Evolutionary conservation across 2,113 vertebrate genomes (phyloP), one percentile per base, ranked within the genome.

Genomic region (Myrmecobius fasciatus): DNA sequence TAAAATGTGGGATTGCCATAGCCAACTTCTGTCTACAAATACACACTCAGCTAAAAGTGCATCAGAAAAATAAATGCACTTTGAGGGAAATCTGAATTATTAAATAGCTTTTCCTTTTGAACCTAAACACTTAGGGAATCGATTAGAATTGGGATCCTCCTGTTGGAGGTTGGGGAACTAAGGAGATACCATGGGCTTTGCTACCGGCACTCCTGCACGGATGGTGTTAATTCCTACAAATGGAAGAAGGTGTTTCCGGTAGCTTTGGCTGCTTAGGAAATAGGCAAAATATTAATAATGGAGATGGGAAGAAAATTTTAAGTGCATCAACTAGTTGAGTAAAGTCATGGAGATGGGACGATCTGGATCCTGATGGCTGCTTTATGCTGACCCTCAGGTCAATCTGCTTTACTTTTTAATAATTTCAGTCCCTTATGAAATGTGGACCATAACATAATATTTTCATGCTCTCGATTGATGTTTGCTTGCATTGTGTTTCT

Each of bases 71-170:
- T 54, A 95, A 91, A 96, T 97, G 91, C 89, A 95, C 93, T 97
- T 97, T 89, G 94, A 96, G 94, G 92, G 91, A 95, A 93, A 25
- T 92, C 96, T 97, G 92, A 97, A 97, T 97, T 97, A 97, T 97
- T 97, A 96, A 97, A 24, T 53, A 90, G 28, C 52, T 3, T 51
- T 49, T 20, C 95, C 96, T 95, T 25, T 93, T 93, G 91, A 88
- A 94, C 93, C 93, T 95, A 92, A 96, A 93, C 97, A 96, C 97
- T 96, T 60, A 96, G 91, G 89, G 93, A 90, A 52, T 7, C 22
- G 47, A 91, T 88, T 46, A 94, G 67, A 20, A 93, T 95, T 89
- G 89, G 67, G 91, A 28, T 95, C 90, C 93, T 91, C 89, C 92
- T 0, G 52, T 51, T 51, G 56, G 9, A 26, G 3, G 24, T 47